Evolutionary conservation across 2,888 invertebrate species (phyloP).

Genomic region (Cheilosia vulpina): DNA sequence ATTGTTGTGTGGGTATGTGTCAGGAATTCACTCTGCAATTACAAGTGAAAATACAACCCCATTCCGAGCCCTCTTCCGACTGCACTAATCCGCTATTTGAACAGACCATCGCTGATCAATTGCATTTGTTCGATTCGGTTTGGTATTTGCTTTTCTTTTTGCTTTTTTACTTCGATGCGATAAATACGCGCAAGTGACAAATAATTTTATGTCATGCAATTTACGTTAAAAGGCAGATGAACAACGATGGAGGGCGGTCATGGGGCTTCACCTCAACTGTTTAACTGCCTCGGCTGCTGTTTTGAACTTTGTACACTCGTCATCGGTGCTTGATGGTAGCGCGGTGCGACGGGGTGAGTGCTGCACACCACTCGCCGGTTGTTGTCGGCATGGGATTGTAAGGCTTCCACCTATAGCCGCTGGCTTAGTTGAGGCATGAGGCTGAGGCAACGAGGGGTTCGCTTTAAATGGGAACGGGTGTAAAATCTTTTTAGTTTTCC

Average conservation of each 20-base stretch:
- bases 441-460: neutral
- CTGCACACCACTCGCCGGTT: slow-evolving; percentile 12
- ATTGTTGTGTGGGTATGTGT: slow-evolving; percentile 10
- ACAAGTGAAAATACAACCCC: slow-evolving; percentile 3
- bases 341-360: slow-evolving; percentile 7
- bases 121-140: slow-evolving; percentile 49
- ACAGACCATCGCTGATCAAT: slow-evolving; percentile 64
- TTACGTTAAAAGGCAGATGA: slow-evolving; percentile 77
- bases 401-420: slow-evolving; percentile 31
- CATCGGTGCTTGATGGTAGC: neutral
- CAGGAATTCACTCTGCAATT: slow-evolving; percentile 66
- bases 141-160: neutral
- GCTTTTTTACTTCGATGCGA: slow-evolving; percentile 26
- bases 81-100: slow-evolving; percentile 60
- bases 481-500: slow-evolving; percentile 13
- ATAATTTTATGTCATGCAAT: slow-evolving; percentile 78
- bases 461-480: neutral
- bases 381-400: slow-evolving; percentile 49
- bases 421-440: neutral
- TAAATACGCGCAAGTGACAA: slow-evolving; percentile 75
- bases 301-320: slow-evolving; percentile 65
- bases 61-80: neutral
- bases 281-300: slow-evolving; percentile 69
- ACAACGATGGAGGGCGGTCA: slow-evolving; percentile 68
- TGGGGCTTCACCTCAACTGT: slow-evolving; percentile 72